Percentiles rank a stretch among this genome's conserved stretches.
Evolutionary conservation across 30 jellyfish, hydroid and myxozoan species (phyloP).

Genomic region (Cassiopea xamachana): DNA sequence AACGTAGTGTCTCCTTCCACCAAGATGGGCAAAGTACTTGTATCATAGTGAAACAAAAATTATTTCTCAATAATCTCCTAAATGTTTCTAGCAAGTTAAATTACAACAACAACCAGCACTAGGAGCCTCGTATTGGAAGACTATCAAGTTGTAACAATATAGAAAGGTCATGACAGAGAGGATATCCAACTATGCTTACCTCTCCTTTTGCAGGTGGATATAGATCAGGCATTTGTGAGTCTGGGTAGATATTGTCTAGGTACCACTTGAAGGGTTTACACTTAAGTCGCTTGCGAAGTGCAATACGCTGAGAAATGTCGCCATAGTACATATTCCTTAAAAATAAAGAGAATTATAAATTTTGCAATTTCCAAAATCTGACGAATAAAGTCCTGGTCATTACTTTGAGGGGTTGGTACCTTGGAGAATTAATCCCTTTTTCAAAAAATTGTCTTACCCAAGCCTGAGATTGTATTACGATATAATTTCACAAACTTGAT

Average conservation of each 20-base stretch:
- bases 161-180: background rate
- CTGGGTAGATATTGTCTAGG: conserved; percentile 93
- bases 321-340: conserved; percentile 88
- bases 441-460: too few species aligned
- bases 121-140: too few species aligned
- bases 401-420: too few species aligned
- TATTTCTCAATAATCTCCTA: too few species aligned
- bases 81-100: too few species aligned
- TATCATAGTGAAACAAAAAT: too few species aligned
- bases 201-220: conserved; percentile 99
- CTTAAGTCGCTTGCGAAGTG: conserved; percentile 78
- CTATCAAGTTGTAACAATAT: background rate
- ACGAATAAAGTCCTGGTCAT: background rate
- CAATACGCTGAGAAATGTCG: conserved; percentile 83
- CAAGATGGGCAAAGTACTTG: background rate
- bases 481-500: too few species aligned
- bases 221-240: conserved; percentile 91
- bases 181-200: conserved; percentile 40
- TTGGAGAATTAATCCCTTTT: too few species aligned
- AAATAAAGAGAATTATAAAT: background rate
- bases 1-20: background rate
- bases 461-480: too few species aligned
- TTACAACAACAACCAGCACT: too few species aligned
- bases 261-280: conserved; percentile 96
- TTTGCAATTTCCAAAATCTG: background rate